phyloP scores from a whole-genome alignment of 2,888 invertebrate species.

The Galeopsomyia nigrocyanea region DNA sequence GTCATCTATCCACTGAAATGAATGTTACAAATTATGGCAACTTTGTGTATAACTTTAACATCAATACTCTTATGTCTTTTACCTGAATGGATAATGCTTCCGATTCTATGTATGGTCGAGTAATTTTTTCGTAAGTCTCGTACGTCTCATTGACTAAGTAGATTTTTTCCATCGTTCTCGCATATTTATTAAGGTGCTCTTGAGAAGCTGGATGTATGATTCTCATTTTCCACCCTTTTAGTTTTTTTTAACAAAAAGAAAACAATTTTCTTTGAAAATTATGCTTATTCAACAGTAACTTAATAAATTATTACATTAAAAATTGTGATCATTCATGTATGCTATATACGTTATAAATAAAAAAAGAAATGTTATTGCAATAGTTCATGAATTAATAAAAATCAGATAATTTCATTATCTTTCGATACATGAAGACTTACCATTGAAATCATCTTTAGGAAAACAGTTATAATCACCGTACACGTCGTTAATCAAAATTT shows the following conservation, averaged over 20 bases:
- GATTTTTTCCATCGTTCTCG: constrained; percentile 73
- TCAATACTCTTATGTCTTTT: constrained; percentile 42
- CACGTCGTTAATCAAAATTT: constrained; percentile 85
- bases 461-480: constrained; percentile 86
- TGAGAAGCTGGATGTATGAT: constrained; percentile 94
- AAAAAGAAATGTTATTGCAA: too few species aligned
- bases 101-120: constrained; percentile 81
- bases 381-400: too few species aligned
- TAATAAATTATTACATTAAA: too few species aligned
- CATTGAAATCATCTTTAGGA: constrained; percentile 74
- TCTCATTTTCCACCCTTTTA: constrained; percentile 85
- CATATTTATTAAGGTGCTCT: constrained; percentile 91
- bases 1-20: constrained; percentile 95
- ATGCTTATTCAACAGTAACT: too few species aligned
- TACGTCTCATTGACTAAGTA: constrained; percentile 89
- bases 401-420: too few species aligned
- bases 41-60: constrained; percentile 47
- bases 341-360: too few species aligned
- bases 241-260: constrained; percentile 23
- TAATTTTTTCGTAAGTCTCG: constrained; percentile 82
- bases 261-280: too few species aligned
- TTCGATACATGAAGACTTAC: constrained; percentile 71
- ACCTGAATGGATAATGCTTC: constrained; percentile 87
- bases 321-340: neutral
- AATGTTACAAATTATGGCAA: constrained; percentile 34